These are phyloP conservation scores for Psettodes erumei DNA, from an alignment of 2,113 vertebrate species.

Conservation along the genomic window DNA sequence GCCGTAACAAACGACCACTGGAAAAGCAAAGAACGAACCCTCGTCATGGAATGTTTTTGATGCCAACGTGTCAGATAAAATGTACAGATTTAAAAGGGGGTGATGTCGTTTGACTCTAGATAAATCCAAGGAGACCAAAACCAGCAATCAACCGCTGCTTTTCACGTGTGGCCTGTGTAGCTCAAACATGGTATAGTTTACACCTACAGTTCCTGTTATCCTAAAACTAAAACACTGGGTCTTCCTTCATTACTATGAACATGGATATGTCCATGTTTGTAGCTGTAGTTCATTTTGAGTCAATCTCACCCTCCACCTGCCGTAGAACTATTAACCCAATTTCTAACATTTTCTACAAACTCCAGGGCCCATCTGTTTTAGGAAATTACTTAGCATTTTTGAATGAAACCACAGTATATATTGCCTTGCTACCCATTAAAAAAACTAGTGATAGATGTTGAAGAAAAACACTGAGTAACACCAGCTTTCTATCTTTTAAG, in stretches of 20 bases:
- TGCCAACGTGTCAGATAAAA: background rate
- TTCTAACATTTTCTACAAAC: background rate
- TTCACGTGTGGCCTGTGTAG: background rate
- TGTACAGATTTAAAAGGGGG: background rate
- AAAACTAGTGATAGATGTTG: too few species aligned
- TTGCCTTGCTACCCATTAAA: background rate
- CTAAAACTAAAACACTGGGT: background rate
- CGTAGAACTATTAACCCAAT: too few species aligned
- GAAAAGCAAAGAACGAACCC: constrained; percentile 7
- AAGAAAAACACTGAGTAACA: background rate
- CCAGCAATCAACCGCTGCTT: background rate
- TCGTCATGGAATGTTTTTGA: background rate
- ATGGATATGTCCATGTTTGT: too few species aligned
- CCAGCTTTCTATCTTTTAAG: background rate
- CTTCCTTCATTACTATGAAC: too few species aligned
- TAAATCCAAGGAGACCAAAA: background rate
- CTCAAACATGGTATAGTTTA: background rate
- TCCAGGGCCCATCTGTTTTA: too few species aligned
- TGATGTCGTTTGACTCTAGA: background rate
- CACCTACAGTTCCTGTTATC: background rate
- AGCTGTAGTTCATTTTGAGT: background rate
- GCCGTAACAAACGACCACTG: constrained; percentile 85
- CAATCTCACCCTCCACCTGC: too few species aligned
- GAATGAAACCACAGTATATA: background rate
- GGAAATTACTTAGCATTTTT: too few species aligned